These are phyloP conservation scores for Erythrocebus patas DNA, from an alignment of 2,113 vertebrate genomes.

Conservation along the genomic window DNA sequence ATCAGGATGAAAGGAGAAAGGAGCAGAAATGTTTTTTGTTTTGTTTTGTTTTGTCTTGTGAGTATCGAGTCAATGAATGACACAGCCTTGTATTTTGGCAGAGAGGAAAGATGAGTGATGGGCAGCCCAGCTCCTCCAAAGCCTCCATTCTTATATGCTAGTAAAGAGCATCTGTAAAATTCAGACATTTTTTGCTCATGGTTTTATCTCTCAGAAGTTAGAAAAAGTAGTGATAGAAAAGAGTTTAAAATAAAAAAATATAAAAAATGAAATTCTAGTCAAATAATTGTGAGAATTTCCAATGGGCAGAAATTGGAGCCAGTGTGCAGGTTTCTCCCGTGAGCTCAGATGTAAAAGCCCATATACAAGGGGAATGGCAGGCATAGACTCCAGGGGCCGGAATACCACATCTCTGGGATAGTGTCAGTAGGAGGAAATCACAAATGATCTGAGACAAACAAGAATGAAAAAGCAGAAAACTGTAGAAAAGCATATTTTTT, in stretches of 20 bases:
- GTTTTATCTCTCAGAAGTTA: neutral
- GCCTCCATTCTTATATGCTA: neutral
- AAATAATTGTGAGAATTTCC: neutral
- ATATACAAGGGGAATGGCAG: neutral
- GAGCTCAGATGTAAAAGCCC: neutral
- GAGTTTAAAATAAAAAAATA: neutral
- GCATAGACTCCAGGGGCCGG: neutral
- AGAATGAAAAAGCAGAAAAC: neutral
- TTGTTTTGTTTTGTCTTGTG: neutral
- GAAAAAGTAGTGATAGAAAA: neutral
- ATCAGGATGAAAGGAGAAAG: neutral
- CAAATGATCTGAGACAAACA: neutral
- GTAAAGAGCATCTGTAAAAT: neutral
- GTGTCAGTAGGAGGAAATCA: neutral
- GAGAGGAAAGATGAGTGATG: neutral
- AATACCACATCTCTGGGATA: too few species aligned
- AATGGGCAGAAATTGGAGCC: neutral
- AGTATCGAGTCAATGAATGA: neutral
- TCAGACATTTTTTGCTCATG: neutral
- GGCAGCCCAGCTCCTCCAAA: neutral
- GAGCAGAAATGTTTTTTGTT: neutral
- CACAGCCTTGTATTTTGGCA: neutral
- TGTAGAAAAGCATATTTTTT: neutral
- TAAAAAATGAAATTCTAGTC: neutral
- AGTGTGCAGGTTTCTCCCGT: neutral